Evolutionary conservation across 2,888 invertebrate species (phyloP), one percentile per base, ranked within the genome.

Genomic region (Athetis lepigone): DNA sequence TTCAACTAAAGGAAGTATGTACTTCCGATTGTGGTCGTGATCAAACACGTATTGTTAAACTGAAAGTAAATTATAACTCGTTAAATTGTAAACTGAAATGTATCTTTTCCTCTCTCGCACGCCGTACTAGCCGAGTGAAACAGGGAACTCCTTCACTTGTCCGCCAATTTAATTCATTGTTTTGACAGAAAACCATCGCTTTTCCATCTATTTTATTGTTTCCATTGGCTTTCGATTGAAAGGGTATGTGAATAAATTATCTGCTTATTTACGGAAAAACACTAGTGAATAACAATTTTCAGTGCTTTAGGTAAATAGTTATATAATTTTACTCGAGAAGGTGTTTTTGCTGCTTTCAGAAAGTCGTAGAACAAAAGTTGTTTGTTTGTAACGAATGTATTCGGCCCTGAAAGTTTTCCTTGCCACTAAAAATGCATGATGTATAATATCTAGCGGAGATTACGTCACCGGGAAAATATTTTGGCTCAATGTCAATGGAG

Each of bases 1-100:
- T 58, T 54, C 18, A 49, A 74, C 43, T 69, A 58, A 62, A 61
- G 68, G 49, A 62, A 57, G 45, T 16, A 51, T 70, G 55, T 33
- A 36, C 42, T 45, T 33, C 37, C 46, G 16, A 13, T 33, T 4
- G 33, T 33, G 33, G 33, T 33, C 13, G 11, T 33, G 29, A 36
- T 42, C 42, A 52, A 63, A 70, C 25, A n/a, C 18, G 19, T 19
- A 7, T 19, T 49, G 18, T 18, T 29, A 13, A n/a, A 2, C 27
- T 23, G 13, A 16, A 13, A n/a, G 29, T 23, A 33, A 13, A 13
- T 33, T 33, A 33, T 13, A 13, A 33, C 33, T 13, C 4, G 11
- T n/a, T n/a, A n/a, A n/a, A n/a, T n/a, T n/a, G n/a, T n/a, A n/a
- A n/a, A n/a, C n/a, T n/a, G n/a, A n/a, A n/a, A n/a, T n/a, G n/a